These are phyloP conservation scores for Perognathus longimembris DNA, from an alignment of 2,113 vertebrate species.

Conservation along the genomic window DNA sequence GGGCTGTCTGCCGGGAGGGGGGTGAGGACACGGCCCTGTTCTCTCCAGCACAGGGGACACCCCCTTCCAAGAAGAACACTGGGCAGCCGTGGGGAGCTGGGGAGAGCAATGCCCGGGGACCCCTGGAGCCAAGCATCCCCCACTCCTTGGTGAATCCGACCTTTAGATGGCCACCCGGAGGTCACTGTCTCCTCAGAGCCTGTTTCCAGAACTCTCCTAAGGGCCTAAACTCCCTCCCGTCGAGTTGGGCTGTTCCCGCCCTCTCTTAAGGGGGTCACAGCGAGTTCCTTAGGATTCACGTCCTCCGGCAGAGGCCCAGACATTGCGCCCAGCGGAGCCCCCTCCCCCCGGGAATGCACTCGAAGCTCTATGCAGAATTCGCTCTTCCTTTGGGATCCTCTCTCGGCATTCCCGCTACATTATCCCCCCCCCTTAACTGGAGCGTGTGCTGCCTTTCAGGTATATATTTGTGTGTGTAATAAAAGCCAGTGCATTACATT, in stretches of 20 bases:
- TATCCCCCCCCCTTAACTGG: conserved; percentile 64
- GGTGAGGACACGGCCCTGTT: background rate
- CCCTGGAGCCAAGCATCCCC: background rate
- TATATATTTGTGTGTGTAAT: conserved; percentile 72
- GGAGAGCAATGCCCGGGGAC: background rate
- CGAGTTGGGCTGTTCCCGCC: background rate
- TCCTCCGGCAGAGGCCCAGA: background rate
- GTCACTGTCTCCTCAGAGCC: background rate
- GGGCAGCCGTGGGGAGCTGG: background rate
- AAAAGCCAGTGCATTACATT: conserved; percentile 74
- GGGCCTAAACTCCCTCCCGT: background rate
- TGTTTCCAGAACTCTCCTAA: background rate
- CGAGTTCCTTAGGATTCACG: conserved; percentile 3
- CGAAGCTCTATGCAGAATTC: background rate
- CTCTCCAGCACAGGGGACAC: background rate
- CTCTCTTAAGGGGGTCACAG: background rate
- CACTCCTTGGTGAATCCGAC: background rate
- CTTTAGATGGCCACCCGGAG: background rate
- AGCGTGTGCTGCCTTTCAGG: conserved; percentile 78
- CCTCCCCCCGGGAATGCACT: background rate
- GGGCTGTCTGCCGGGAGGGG: background rate
- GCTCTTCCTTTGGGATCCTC: background rate
- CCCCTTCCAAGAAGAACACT: background rate
- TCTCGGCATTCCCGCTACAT: conserved; percentile 48
- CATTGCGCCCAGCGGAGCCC: background rate